Percentiles rank a stretch among this genome's conserved stretches.
phyloP scores from a whole-genome alignment of 2,797 vertebrate genomes.

The Syndactyla subalaris region DNA sequence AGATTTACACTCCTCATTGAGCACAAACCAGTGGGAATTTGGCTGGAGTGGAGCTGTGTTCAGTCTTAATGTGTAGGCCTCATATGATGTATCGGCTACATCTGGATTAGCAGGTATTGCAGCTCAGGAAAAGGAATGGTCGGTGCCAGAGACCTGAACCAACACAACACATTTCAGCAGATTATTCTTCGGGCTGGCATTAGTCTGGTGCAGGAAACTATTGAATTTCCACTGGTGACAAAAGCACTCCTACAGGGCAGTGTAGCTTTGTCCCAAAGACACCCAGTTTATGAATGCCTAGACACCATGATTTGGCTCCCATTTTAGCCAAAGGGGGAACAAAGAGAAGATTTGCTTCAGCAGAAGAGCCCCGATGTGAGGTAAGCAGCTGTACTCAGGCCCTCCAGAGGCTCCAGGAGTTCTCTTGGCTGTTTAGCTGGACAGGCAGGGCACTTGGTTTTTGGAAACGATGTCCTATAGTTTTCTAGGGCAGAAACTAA shows the following conservation, averaged over 20 bases:
- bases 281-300: background rate
- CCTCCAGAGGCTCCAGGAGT: rapidly evolving
- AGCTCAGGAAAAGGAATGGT: background rate
- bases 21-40: background rate
- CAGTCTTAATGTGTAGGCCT: background rate
- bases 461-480: rapidly evolving
- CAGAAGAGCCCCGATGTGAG: background rate
- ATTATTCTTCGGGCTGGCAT: background rate
- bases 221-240: background rate
- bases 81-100: background rate
- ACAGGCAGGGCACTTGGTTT: background rate
- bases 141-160: background rate
- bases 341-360: background rate
- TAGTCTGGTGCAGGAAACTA: background rate
- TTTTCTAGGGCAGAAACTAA: background rate
- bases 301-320: background rate
- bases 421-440: background rate
- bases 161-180: background rate
- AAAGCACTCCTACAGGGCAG: background rate
- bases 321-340: rapidly evolving
- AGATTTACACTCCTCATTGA: background rate
- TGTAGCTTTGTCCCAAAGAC: background rate
- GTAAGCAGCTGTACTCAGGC: background rate
- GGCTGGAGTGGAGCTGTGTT: background rate
- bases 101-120: background rate